These are phyloP conservation scores for Rhadina sibilatrix DNA, from an alignment of 2,113 vertebrate genomes.

Conservation along the genomic window DNA sequence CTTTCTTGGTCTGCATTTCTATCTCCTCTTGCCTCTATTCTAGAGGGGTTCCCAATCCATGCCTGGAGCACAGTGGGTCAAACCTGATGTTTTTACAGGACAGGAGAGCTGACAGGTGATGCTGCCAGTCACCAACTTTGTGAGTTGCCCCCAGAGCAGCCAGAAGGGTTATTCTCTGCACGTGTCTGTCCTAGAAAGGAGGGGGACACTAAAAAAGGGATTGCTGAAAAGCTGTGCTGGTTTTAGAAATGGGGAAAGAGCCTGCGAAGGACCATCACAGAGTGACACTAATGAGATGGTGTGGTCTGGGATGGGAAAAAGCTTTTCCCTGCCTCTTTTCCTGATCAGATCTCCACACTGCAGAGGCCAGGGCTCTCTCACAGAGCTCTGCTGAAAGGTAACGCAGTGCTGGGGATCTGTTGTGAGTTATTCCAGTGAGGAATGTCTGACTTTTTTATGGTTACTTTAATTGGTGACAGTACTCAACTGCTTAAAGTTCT, in stretches of 20 bases:
- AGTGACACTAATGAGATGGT: neutral
- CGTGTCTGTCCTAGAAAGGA: neutral
- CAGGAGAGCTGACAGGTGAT: neutral
- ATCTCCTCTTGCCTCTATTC: neutral
- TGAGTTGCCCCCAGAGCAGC: neutral
- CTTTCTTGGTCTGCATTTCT: neutral
- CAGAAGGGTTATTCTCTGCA: neutral
- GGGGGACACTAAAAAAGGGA: neutral
- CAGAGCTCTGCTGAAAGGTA: conserved; percentile 48
- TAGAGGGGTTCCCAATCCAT: rapidly evolving
- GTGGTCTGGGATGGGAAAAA: neutral
- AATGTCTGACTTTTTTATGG: conserved; percentile 60
- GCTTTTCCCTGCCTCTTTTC: neutral
- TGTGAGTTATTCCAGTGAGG: conserved; percentile 42
- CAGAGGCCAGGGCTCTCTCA: neutral
- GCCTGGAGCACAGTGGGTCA: rapidly evolving
- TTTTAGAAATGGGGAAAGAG: neutral
- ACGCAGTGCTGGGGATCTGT: neutral
- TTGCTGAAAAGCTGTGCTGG: neutral
- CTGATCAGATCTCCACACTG: neutral
- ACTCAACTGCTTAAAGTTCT: conserved; percentile 5
- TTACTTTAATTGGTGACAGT: conserved; percentile 65
- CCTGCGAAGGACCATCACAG: neutral
- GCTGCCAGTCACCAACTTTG: neutral
- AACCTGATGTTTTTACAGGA: neutral